Percentiles rank a stretch among this genome's conserved stretches.
Evolutionary conservation across 2,888 invertebrate species (phyloP).

Genomic region (Drosophila cognata): DNA sequence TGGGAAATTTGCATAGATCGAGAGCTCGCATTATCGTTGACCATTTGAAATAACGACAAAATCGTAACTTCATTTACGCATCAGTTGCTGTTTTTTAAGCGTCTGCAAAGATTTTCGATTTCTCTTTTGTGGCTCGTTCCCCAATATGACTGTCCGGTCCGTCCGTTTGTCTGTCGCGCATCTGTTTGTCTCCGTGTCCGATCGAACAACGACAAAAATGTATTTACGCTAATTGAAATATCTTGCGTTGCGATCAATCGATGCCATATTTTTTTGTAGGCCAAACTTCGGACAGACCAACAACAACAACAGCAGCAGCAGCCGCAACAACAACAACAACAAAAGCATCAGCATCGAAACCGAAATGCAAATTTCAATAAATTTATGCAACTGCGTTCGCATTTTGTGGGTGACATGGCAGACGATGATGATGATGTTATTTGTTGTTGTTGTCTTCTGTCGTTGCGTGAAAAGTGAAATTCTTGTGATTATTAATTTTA

Average conservation of each 20-base stretch:
- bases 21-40: conserved; percentile 29
- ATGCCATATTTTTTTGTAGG: conserved; percentile 80
- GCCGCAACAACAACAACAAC: not conserved
- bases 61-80: conserved; percentile 59
- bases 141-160: conserved; percentile 38
- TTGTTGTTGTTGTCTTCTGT: conserved; percentile 44
- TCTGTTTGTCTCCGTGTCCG: conserved; percentile 30
- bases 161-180: conserved; percentile 30
- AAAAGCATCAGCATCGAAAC: conserved; percentile 47
- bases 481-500: conserved; percentile 81
- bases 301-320: conserved; percentile 26
- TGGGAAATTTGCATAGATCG: conserved; percentile 45
- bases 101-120: conserved; percentile 58
- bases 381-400: conserved; percentile 77
- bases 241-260: conserved; percentile 81
- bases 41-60: conserved; percentile 44
- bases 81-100: conserved; percentile 34
- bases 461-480: conserved; percentile 80
- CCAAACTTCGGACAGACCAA: conserved; percentile 56
- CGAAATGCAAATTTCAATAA: conserved; percentile 80
- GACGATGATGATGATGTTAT: conserved; percentile 50
- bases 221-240: conserved; percentile 82
- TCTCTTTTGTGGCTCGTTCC: conserved; percentile 57
- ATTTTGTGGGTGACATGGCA: conserved; percentile 76
- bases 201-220: conserved; percentile 74